A percentile compares a stretch with the other conserved stretches of the same genome.
These are phyloP conservation scores for Alauda arvensis DNA, from an alignment of 2,797 vertebrate species.

Conservation along the genomic window DNA sequence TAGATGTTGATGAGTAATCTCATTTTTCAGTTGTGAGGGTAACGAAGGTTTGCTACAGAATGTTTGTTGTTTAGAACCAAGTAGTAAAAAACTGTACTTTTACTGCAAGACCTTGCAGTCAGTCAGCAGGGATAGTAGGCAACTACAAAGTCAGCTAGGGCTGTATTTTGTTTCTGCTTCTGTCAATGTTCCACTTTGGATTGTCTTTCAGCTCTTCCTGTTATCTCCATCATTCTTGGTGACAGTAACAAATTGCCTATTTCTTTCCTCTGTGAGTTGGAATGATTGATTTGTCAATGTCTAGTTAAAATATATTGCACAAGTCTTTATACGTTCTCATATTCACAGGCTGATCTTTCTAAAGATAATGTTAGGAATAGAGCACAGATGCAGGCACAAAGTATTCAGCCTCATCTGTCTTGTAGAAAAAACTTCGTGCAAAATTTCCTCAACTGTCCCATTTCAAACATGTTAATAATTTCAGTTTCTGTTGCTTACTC, in stretches of 20 bases:
- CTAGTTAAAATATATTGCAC: constrained; percentile 22
- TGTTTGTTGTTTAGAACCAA: background rate
- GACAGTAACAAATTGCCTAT: constrained; percentile 36
- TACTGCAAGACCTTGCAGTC: background rate
- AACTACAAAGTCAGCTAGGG: background rate
- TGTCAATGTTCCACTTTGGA: background rate
- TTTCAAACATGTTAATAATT: background rate
- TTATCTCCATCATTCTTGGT: constrained; percentile 9
- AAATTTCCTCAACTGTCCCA: background rate
- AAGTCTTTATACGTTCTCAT: background rate
- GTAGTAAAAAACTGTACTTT: background rate
- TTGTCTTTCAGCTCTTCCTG: background rate
- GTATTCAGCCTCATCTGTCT: background rate
- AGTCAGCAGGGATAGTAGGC: background rate
- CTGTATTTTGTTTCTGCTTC: background rate
- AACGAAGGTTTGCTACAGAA: background rate
- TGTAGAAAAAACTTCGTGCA: background rate
- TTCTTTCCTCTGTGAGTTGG: background rate
- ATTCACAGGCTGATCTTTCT: background rate
- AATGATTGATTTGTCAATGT: constrained; percentile 29
- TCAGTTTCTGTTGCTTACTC: background rate
- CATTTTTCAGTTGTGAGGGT: background rate
- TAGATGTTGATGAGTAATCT: background rate
- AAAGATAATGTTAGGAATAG: background rate
- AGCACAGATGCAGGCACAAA: background rate